Conservation (phyloP, 2,888 invertebrate species). For the Parnassius mnemosyne region DNA sequence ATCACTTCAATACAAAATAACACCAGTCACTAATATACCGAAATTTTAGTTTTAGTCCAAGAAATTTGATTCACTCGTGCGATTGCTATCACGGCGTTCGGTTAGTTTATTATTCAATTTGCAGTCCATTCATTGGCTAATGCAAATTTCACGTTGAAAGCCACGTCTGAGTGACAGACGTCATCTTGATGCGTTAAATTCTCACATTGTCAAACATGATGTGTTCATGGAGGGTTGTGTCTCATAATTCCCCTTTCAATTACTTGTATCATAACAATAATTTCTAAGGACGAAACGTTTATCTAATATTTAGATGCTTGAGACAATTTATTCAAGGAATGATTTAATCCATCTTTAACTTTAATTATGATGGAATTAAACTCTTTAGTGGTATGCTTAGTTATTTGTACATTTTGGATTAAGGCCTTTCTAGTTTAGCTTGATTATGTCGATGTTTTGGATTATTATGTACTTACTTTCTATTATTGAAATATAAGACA, state of each 20-base stretch:
- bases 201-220: constrained; percentile 16
- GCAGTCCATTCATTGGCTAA: constrained; percentile 13
- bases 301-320: constrained; percentile 30
- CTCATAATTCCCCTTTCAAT: neutral
- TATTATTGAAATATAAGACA: too few species aligned
- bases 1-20: too few species aligned
- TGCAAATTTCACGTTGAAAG: constrained; percentile 6
- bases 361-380: neutral
- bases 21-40: too few species aligned
- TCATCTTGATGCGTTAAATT: constrained; percentile 11
- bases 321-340: constrained; percentile 32
- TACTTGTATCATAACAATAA: constrained; percentile 12
- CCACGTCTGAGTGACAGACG: constrained; percentile 16
- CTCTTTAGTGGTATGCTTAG: neutral
- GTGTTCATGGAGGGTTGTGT: constrained; percentile 8
- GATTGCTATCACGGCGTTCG: constrained; percentile 8
- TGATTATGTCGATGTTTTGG: too few species aligned
- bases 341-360: neutral
- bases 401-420: too few species aligned
- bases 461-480: too few species aligned
- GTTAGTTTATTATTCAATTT: constrained; percentile 17
- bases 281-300: constrained; percentile 17
- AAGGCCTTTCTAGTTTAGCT: too few species aligned
- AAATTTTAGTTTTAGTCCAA: neutral
- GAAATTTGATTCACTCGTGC: constrained; percentile 19